Conservation (phyloP, 1,140 invertebrate species). For the Drosophila pruinosa region DNA sequence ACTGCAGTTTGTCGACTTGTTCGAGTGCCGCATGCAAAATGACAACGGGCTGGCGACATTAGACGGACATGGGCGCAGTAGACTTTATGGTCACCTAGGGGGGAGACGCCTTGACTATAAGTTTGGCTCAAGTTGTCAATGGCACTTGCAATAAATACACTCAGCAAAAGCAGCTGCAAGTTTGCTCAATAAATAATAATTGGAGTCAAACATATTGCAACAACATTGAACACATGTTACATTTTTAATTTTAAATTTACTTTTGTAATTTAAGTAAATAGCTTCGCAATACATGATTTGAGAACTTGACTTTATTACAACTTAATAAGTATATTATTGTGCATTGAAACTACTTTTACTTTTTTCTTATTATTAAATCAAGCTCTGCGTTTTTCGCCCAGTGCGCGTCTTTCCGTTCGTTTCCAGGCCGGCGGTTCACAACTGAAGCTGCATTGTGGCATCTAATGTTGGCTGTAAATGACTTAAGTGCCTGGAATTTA, state of each 20-base stretch:
- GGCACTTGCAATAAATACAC: not conserved
- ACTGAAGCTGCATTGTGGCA: constrained; percentile 27
- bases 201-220: too few relatives aligned
- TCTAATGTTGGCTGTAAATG: constrained; percentile 54
- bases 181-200: not conserved
- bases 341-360: too few relatives aligned
- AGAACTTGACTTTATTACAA: too few relatives aligned
- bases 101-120: not conserved
- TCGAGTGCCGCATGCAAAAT: constrained; percentile 66
- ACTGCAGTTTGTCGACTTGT: constrained; percentile 49
- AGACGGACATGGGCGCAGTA: constrained; percentile 6
- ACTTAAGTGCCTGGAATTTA: constrained; percentile 77
- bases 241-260: too few relatives aligned
- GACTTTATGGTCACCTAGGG: too few relatives aligned
- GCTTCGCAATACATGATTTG: too few relatives aligned
- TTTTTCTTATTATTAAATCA: too few relatives aligned
- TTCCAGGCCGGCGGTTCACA: not conserved
- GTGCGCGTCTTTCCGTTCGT: not conserved
- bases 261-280: too few relatives aligned
- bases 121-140: constrained; percentile 1
- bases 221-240: too few relatives aligned
- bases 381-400: too few relatives aligned
- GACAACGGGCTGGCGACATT: constrained; percentile 34
- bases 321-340: too few relatives aligned
- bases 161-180: too few relatives aligned